Base-by-base conservation (phyloP, 2,888 invertebrate genomes). In the Lithosia quadra region DNA sequence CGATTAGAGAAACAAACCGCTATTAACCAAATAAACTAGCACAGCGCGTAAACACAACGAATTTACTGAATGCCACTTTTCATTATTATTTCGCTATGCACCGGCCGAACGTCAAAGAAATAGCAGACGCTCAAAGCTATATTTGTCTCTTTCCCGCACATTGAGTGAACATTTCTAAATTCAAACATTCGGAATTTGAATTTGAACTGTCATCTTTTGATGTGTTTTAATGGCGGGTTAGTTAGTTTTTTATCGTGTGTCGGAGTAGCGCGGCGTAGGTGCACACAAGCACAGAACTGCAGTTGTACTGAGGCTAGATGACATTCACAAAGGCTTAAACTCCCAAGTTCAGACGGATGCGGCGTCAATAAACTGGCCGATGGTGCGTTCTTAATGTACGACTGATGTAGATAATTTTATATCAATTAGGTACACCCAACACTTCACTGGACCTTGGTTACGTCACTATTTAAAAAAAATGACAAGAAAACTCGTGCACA, bases 11-110 rank as follows among this genome's bases (percentile, higher is more conserved):
- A 83, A 87, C 76, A 83, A 80, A 80, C 81, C 85, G 82, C 86
- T 84, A 86, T 84, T 86, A 90, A 92, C 94, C 81, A 89, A 92
- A 92, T 89, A 91, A 92, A 92, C 94, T 91, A 93, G 92, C 92
- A 91, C 92, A 93, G 89, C 94, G 93, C 92, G 93, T 94, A 94
- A 95, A 94, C 94, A 94, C 94, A 90, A 91, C 92, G 90, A 94
- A 94, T 91, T 94, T 92, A 94, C 94, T 93, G 91, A 93, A 92
- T 91, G 91, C 91, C 92, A 94, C 93, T 94, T 95, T 94, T 94
- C 94, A 95, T 94, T 92, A 93, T 92, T 91, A 92, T 93, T 93
- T 93, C 91, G 90, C 92, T 92, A 93, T 93, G 93, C 93, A 94
- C 91, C 90, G 92, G 84, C 81, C 90, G 89, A 49, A 91, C 93